Conservation (phyloP, 2,113 vertebrate species). For the Serilophus lunatus region DNA sequence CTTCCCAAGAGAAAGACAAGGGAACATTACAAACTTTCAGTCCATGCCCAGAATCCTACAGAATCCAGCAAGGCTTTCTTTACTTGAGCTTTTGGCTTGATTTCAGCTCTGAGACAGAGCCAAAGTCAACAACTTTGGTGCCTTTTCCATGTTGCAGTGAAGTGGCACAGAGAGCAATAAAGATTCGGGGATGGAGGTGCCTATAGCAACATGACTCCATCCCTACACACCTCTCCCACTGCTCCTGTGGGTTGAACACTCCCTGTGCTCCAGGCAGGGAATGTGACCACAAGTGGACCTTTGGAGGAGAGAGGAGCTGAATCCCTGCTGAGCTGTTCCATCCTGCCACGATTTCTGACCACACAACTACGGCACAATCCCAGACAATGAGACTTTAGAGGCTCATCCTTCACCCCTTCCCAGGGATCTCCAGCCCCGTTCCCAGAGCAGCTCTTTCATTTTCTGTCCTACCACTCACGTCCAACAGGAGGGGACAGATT, state of each 20-base stretch:
- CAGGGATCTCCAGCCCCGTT: not conserved
- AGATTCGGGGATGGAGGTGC: not conserved
- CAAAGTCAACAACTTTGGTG: not conserved
- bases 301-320: not conserved
- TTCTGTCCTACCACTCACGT: not conserved
- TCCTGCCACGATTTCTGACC: not conserved
- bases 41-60: not conserved
- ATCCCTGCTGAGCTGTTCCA: slow-evolving; percentile 26
- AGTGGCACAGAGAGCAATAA: not conserved
- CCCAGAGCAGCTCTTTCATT: not conserved
- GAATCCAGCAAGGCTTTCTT: not conserved
- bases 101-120: not conserved
- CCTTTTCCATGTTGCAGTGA: not conserved
- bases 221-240: not conserved
- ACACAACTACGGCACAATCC: not conserved
- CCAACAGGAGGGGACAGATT: not conserved
- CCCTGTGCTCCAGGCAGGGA: not conserved
- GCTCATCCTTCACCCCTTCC: not conserved
- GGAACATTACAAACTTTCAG: not conserved
- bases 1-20: not conserved
- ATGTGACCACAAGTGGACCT: not conserved
- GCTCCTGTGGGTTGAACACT: not conserved
- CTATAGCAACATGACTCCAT: not conserved
- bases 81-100: not conserved
- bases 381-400: not conserved